phyloP scores from a whole-genome alignment of 2,888 invertebrate genomes.

The Polyommatus icarus region DNA sequence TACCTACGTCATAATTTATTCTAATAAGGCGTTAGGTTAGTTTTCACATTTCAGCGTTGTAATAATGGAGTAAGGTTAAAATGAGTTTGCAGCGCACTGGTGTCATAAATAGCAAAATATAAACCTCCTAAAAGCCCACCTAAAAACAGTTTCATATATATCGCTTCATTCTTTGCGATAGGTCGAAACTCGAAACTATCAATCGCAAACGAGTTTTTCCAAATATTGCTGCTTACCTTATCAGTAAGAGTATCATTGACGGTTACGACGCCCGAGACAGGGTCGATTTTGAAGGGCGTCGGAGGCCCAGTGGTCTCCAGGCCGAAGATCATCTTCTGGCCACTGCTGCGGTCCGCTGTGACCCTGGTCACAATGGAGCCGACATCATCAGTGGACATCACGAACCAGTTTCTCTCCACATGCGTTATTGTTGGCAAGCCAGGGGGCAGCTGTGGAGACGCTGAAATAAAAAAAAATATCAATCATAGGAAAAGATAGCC shows the following conservation, averaged over 20 bases:
- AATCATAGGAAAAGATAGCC: background rate
- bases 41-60: too few relatives aligned
- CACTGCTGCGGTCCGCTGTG: slow-evolving; percentile 82
- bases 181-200: background rate
- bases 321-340: slow-evolving; percentile 83
- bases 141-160: background rate
- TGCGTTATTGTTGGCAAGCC: slow-evolving; percentile 85
- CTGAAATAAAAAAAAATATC: slow-evolving; percentile 50
- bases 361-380: slow-evolving; percentile 86
- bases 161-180: background rate
- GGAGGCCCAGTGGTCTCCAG: slow-evolving; percentile 82
- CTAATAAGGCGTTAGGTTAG: too few relatives aligned
- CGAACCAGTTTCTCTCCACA: slow-evolving; percentile 87
- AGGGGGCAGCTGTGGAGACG: slow-evolving; percentile 69
- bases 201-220: background rate
- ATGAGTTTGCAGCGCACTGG: too few relatives aligned
- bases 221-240: slow-evolving; percentile 75
- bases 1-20: too few relatives aligned
- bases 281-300: slow-evolving; percentile 89
- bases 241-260: slow-evolving; percentile 88
- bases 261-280: slow-evolving; percentile 86
- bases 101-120: too few relatives aligned
- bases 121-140: too few relatives aligned
- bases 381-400: slow-evolving; percentile 85
- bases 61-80: too few relatives aligned